phyloP scores from a whole-genome alignment of 2,113 vertebrate genomes.

The Lathamus discolor region DNA sequence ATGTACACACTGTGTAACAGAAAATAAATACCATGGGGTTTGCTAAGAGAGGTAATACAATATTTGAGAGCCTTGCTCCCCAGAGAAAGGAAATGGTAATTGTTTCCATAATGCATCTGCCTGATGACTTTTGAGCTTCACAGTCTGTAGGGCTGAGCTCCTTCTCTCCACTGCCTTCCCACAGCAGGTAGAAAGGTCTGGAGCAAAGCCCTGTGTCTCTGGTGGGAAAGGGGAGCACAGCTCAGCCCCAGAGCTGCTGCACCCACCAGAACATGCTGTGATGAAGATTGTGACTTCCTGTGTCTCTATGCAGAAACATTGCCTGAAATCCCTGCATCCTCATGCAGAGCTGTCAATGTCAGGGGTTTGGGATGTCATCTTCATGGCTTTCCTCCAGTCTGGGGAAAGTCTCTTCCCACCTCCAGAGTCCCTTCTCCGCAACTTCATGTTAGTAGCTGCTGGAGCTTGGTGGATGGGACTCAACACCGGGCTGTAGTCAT shows the following conservation, averaged over 20 bases:
- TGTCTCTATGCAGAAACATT: neutral
- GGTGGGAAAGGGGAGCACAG: fast-evolving
- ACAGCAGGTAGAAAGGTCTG: neutral
- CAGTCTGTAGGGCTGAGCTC: neutral
- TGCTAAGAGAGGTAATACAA: neutral
- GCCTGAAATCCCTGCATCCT: neutral
- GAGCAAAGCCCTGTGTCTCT: neutral
- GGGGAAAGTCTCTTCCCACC: neutral
- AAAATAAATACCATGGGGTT: slow-evolving; percentile 21
- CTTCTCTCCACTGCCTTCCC: neutral
- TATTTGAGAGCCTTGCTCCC: neutral
- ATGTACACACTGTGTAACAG: neutral
- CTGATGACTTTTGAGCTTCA: neutral
- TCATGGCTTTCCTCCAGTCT: neutral
- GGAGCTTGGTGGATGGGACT: neutral
- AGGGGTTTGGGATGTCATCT: neutral
- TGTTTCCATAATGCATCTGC: neutral
- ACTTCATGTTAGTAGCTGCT: neutral
- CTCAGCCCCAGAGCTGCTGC: neutral
- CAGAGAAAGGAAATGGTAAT: slow-evolving; percentile 10
- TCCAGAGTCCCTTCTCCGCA: neutral
- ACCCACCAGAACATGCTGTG: neutral
- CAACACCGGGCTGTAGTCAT: neutral
- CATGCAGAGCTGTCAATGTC: neutral
- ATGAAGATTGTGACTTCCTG: neutral